phyloP scores from a whole-genome alignment of 2,113 vertebrate species.

The Scortum barcoo region DNA sequence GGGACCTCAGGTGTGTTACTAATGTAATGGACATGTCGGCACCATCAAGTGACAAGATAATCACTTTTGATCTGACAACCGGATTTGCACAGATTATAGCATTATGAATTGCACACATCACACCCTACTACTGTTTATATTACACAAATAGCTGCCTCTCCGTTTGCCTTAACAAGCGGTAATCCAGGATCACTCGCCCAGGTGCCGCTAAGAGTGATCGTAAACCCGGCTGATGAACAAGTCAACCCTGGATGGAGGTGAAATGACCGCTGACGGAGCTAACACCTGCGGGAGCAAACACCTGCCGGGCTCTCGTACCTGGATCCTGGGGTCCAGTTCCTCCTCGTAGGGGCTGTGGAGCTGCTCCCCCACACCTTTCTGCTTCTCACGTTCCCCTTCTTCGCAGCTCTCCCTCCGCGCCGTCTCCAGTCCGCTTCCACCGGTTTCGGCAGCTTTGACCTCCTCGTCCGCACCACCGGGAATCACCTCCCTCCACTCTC shows the following conservation, averaged over 20 bases:
- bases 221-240: not conserved
- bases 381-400: conserved; percentile 42
- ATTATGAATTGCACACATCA: not conserved
- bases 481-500: conserved; percentile 82
- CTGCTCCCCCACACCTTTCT: conserved; percentile 60
- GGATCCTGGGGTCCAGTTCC: conserved; percentile 87
- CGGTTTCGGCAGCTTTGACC: conserved; percentile 57
- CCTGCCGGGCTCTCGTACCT: conserved; percentile 68
- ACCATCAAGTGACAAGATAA: not conserved
- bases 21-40: not conserved
- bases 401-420: conserved; percentile 53
- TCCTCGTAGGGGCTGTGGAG: conserved; percentile 81
- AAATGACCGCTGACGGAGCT: not conserved
- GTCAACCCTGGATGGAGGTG: not conserved
- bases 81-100: conserved; percentile 35
- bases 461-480: conserved; percentile 71
- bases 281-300: not conserved
- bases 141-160: not conserved
- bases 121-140: not conserved
- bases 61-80: not conserved
- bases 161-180: not conserved
- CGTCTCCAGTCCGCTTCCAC: conserved; percentile 25
- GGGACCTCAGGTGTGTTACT: not conserved
- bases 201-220: not conserved
- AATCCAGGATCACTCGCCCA: not conserved